phyloP scores from a whole-genome alignment of 2,113 vertebrate species.

The Chascanopsetta lugubris region DNA sequence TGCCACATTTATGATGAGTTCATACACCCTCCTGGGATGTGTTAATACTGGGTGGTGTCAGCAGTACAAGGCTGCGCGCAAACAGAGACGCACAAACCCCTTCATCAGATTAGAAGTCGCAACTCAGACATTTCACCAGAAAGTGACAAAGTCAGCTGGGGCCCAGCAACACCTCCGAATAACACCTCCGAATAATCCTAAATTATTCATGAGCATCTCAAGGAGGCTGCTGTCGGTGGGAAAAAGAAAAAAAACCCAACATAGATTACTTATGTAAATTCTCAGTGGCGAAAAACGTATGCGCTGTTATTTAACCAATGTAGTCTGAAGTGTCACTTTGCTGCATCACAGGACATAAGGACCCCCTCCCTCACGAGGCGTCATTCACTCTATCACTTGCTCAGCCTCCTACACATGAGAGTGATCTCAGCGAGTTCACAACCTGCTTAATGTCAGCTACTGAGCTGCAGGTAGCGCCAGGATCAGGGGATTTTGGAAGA shows the following conservation, averaged over 20 bases:
- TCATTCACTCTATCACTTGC: constrained; percentile 53
- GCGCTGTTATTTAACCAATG: constrained; percentile 41
- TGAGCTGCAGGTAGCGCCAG: background rate
- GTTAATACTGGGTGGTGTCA: background rate
- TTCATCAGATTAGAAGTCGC: constrained; percentile 32
- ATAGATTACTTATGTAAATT: constrained; percentile 59
- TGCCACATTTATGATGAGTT: background rate
- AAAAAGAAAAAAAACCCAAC: too few species aligned
- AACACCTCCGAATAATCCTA: constrained; percentile 45
- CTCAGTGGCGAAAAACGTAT: constrained; percentile 33
- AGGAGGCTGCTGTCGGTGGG: constrained; percentile 32
- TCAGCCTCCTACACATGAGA: background rate
- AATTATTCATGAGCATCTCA: constrained; percentile 52
- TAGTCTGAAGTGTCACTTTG: constrained; percentile 40
- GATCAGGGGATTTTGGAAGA: background rate
- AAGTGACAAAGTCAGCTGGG: constrained; percentile 37
- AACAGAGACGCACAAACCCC: constrained; percentile 20
- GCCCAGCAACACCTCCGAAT: constrained; percentile 30
- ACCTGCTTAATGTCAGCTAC: background rate
- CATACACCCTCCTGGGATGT: constrained; percentile 2
- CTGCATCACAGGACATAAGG: constrained; percentile 25
- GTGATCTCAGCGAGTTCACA: background rate
- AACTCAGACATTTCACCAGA: constrained; percentile 15
- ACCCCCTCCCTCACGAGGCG: constrained; percentile 29
- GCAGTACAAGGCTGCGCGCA: constrained; percentile 12